phyloP scores from a whole-genome alignment of 2,888 invertebrate species.

The Poecilobothrus nobilitatus region DNA sequence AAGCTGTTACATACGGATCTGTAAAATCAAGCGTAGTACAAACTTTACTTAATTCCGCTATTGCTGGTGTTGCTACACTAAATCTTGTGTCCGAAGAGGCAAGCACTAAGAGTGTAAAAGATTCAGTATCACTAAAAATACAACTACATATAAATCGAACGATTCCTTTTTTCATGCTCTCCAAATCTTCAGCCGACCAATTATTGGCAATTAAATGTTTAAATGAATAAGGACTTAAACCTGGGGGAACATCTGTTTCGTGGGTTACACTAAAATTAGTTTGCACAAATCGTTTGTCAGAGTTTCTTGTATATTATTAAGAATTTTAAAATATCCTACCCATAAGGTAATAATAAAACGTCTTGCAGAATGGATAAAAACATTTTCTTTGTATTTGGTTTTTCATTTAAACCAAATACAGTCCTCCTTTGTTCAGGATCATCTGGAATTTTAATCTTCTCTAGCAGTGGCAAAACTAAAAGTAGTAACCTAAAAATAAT shows the following conservation, averaged over 20 bases:
- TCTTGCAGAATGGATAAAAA: slow-evolving; percentile 73
- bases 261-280: slow-evolving; percentile 29
- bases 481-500: slow-evolving; percentile 58
- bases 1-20: slow-evolving; percentile 56
- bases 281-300: neutral
- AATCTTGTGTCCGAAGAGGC: slow-evolving; percentile 84
- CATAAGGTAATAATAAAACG: slow-evolving; percentile 75
- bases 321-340: slow-evolving; percentile 46
- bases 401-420: slow-evolving; percentile 62
- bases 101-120: slow-evolving; percentile 68
- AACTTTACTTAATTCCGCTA: slow-evolving; percentile 73
- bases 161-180: slow-evolving; percentile 67
- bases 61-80: slow-evolving; percentile 79
- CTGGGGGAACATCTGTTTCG: slow-evolving; percentile 54
- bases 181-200: slow-evolving; percentile 69
- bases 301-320: neutral
- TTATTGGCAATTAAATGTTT: slow-evolving; percentile 67
- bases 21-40: slow-evolving; percentile 68
- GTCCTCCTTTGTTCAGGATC: slow-evolving; percentile 55
- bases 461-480: slow-evolving; percentile 69
- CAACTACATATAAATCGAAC: slow-evolving; percentile 75
- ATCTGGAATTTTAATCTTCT: slow-evolving; percentile 55
- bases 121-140: slow-evolving; percentile 64
- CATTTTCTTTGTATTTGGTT: slow-evolving; percentile 47
- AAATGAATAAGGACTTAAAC: slow-evolving; percentile 66